Percentiles rank a stretch among this genome's conserved stretches.
Evolutionary conservation across 2,888 invertebrate genomes (phyloP).

Genomic region (Tortricodes alternella): DNA sequence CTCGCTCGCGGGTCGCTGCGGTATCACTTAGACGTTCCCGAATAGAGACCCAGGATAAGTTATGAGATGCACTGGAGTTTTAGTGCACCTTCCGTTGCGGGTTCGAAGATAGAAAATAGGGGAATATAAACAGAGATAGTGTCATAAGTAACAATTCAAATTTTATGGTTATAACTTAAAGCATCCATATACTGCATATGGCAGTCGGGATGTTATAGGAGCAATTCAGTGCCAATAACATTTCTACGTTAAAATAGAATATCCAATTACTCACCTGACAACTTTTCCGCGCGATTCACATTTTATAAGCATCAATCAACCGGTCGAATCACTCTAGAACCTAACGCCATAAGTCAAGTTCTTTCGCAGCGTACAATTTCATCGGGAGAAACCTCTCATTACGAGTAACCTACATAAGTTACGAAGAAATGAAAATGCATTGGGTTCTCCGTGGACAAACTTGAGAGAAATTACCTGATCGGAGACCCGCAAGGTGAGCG

Average conservation of each 20-base stretch:
- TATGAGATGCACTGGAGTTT: conserved; percentile 24
- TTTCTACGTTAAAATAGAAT: neutral
- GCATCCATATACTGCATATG: neutral
- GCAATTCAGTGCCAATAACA: neutral
- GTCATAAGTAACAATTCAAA: neutral
- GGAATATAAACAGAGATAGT: neutral
- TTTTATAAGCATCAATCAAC: conserved; percentile 4
- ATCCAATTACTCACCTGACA: neutral
- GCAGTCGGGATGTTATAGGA: neutral
- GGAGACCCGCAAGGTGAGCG: conserved; percentile 64
- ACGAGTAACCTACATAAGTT: conserved; percentile 68
- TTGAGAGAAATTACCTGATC: conserved; percentile 68
- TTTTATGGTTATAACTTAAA: neutral
- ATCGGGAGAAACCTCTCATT: conserved; percentile 70
- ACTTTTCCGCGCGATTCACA: neutral
- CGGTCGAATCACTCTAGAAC: conserved; percentile 2
- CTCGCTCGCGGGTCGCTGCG: too few relatives aligned
- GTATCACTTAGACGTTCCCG: too few relatives aligned
- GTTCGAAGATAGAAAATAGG: neutral
- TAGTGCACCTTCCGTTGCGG: neutral
- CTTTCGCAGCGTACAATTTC: conserved; percentile 58
- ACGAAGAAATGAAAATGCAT: conserved; percentile 75
- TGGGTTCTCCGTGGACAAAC: conserved; percentile 58
- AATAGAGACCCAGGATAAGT: too few relatives aligned
- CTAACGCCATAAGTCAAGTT: conserved; percentile 49